Evolutionary conservation across 2,113 vertebrate species (phyloP).

Genomic region (Tupaia tana): DNA sequence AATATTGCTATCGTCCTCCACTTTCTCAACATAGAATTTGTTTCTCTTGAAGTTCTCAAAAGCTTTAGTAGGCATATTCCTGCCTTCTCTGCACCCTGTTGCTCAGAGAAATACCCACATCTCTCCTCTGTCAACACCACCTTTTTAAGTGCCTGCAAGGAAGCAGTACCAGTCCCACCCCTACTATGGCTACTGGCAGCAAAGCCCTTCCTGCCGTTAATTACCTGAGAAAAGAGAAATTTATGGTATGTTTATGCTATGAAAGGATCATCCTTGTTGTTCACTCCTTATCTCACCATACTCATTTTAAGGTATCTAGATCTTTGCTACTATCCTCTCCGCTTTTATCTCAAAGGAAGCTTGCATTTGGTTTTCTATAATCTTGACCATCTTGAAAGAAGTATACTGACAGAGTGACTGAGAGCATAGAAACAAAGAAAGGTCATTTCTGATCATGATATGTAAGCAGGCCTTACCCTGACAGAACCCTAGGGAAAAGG

Average conservation of each 20-base stretch:
- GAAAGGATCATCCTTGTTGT: constrained; percentile 3
- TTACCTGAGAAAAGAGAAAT: not conserved
- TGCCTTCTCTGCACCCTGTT: not conserved
- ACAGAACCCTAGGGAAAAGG: not conserved
- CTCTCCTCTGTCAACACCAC: not conserved
- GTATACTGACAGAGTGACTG: not conserved
- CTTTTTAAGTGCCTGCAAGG: not conserved
- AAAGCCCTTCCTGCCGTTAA: not conserved
- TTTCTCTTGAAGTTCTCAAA: not conserved
- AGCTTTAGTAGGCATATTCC: not conserved
- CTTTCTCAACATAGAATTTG: not conserved
- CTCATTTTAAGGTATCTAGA: not conserved
- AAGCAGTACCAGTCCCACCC: not conserved
- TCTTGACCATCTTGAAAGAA: not conserved
- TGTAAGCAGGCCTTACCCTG: not conserved
- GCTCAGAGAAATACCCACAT: not conserved
- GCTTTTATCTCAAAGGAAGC: not conserved
- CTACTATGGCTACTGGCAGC: not conserved
- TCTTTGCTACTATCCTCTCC: not conserved
- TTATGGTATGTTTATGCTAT: not conserved
- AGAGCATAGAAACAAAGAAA: not conserved
- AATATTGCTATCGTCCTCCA: not conserved
- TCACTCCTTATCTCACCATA: not conserved
- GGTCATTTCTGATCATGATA: not conserved
- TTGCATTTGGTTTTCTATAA: constrained; percentile 11